Evolutionary conservation across 2,113 vertebrate genomes (phyloP), one percentile per base, ranked within the genome.

Genomic region (Noctilio leporinus): DNA sequence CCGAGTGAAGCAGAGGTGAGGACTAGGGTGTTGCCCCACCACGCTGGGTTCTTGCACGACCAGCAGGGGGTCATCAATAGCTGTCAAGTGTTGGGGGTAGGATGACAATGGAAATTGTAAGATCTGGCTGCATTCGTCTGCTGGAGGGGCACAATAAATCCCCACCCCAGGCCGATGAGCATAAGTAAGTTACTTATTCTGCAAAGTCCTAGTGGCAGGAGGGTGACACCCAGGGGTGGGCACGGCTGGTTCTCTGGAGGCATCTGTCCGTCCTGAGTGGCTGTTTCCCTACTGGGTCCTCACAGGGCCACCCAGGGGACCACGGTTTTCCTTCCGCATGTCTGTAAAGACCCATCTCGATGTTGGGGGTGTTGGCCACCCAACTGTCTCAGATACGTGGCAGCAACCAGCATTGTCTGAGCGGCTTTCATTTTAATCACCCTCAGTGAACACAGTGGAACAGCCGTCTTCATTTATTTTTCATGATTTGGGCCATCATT

Each of bases 291-390:
- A 30, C 40, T 7, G 9, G 19, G 69, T 35, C 69, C 40, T 73
- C 14, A 10, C 53, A 0, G 14, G 20, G 24, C 33, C n/a, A 67
- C 8, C 40, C 30, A 17, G 7, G 10, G 19, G 15, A 38, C 22
- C 33, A 28, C 24, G 2, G 12, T 76, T 45, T 24, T 22, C 35
- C 35, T 22, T 38, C 9, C 19, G 35, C 35, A 24, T 20, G 19
- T 38, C 35, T 69, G 2, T 38, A 38, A 38, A 59, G 65, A 35
- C 20, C 9, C 65, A 69, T 20, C 20, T 10, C 9, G n/a, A n/a
- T n/a, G n/a, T n/a, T n/a, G n/a, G n/a, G n/a, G n/a, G n/a, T n/a
- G 0, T 5, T 28, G 30, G 1, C 6, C 35, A 15, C 0, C 14
- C 4, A 10, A 22, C 11, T 20, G 49, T 10, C 38, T 22, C 2